Evolutionary conservation across 2,113 vertebrate genomes (phyloP), one percentile per base, ranked within the genome.

Genomic region (Engraulis encrasicolus): DNA sequence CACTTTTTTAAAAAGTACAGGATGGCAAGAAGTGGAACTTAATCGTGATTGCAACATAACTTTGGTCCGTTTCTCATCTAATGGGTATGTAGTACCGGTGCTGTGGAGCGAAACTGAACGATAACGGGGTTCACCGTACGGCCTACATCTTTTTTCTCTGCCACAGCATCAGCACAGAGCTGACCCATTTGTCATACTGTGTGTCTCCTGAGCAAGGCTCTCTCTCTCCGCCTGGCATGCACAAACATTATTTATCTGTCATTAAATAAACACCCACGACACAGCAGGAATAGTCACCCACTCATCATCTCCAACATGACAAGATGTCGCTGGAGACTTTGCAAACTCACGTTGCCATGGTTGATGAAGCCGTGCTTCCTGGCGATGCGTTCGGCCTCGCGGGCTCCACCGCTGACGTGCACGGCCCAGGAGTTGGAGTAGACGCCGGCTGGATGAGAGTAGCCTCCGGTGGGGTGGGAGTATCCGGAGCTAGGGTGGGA

Each of bases 341-440:
- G 11, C 18, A 23, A 38, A 94, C 97, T 96, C 91, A 98, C 97
- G 91, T 91, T 93, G 78, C 97, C 97, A 71, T 96, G 92, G 95
- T 99, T 97, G 91, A 96, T 91, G 91, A 99, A 99, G 81, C 97
- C 97, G 89, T 99, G 96, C 88, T 98, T 96, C 85, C 85, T 92
- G 66, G 97, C 97, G 84, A 99, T 91, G 34, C 91, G 91, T 50
- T 96, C 94, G 18, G 97, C 98, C 86, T 96, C 95, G 17, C 89
- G 91, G 0, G 89, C 92, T n/a, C 98, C 98, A 0, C 96, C 95
- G 0, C 92, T 86, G 49, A 99, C 93, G 2, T 92, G 95, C 89
- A 99, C 96, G 0, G 98, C 98, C 98, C 98, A 99, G 15, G 96
- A 95, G 91, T 99, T 99, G 91, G 97, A 99, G 92, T 96, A 99